These are phyloP conservation scores for Benthosema pterotum DNA, from an alignment of 2,797 vertebrate genomes.

Conservation along the genomic window DNA sequence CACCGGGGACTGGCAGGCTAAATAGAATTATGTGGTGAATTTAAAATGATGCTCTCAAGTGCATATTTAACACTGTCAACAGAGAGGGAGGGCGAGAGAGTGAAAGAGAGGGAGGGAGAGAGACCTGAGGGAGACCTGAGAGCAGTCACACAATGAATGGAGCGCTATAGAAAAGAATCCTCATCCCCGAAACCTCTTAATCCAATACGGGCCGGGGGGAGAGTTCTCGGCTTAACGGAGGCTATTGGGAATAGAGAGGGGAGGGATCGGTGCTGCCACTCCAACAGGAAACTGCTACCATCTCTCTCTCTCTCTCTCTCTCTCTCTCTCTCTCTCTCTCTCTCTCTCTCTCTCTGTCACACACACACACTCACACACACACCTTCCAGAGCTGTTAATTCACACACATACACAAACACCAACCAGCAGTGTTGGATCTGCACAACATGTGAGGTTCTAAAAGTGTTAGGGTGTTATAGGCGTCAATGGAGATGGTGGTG, in stretches of 20 bases:
- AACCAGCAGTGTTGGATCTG: slow-evolving; percentile 8
- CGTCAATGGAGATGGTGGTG: not conserved
- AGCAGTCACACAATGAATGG: slow-evolving; percentile 36
- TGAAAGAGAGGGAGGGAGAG: not conserved
- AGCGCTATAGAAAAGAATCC: slow-evolving; percentile 42
- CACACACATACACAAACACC: slow-evolving; percentile 18
- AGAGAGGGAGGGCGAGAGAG: slow-evolving; percentile 24
- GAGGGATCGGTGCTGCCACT: not conserved
- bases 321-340: slow-evolving; percentile 16
- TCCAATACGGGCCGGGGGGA: slow-evolving; percentile 42
- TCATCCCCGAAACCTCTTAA: slow-evolving; percentile 60
- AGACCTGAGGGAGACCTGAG: slow-evolving; percentile 23
- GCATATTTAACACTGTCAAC: slow-evolving; percentile 71
- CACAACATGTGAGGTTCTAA: slow-evolving; percentile 7
- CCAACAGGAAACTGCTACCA: slow-evolving; percentile 31
- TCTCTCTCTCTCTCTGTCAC: slow-evolving; percentile 15
- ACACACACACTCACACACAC: too few relatives aligned
- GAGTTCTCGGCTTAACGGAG: slow-evolving; percentile 44
- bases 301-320: slow-evolving; percentile 16
- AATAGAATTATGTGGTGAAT: slow-evolving; percentile 90
- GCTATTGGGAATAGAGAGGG: slow-evolving; percentile 22
- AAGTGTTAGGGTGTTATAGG: not conserved
- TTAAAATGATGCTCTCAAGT: slow-evolving; percentile 69
- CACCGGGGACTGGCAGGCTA: slow-evolving; percentile 54
- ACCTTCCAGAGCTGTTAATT: not conserved